Conservation (phyloP, 2,113 vertebrate species). For the Callopanchax toddi region DNA sequence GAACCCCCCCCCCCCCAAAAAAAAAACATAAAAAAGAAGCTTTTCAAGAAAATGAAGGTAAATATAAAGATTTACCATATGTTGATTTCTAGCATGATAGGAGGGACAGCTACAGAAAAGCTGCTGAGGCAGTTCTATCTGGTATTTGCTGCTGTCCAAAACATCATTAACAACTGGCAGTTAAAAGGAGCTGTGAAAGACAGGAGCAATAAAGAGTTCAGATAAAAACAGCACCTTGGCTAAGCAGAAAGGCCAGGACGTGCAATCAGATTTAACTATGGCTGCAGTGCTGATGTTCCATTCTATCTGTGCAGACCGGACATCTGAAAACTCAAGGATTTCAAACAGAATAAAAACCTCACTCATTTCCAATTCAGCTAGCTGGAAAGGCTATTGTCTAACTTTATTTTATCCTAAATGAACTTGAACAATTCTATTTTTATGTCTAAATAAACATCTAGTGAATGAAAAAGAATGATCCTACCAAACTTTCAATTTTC, state of each 20-base stretch:
- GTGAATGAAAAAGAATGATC: too few relatives aligned
- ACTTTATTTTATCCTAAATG: neutral
- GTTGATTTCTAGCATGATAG: neutral
- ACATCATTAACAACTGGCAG: neutral
- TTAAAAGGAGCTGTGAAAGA: neutral
- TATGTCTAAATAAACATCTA: too few relatives aligned
- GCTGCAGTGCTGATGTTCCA: neutral
- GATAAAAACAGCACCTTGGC: neutral
- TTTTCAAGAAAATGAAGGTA: neutral
- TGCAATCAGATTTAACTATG: neutral
- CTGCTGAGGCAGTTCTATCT: neutral
- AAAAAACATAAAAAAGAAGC: neutral
- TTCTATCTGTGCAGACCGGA: neutral
- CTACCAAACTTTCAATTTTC: too few relatives aligned
- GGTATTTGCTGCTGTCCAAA: neutral
- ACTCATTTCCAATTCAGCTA: neutral
- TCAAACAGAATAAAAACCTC: neutral
- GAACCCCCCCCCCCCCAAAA: too few relatives aligned
- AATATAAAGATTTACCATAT: neutral
- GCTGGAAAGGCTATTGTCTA: neutral
- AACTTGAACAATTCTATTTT: neutral
- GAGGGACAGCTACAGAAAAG: neutral
- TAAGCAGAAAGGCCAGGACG: neutral
- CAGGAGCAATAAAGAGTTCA: constrained; percentile 1
- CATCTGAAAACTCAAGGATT: neutral